These are phyloP conservation scores for Pogoniulus pusillus DNA, from an alignment of 2,797 vertebrate genomes.

Conservation along the genomic window DNA sequence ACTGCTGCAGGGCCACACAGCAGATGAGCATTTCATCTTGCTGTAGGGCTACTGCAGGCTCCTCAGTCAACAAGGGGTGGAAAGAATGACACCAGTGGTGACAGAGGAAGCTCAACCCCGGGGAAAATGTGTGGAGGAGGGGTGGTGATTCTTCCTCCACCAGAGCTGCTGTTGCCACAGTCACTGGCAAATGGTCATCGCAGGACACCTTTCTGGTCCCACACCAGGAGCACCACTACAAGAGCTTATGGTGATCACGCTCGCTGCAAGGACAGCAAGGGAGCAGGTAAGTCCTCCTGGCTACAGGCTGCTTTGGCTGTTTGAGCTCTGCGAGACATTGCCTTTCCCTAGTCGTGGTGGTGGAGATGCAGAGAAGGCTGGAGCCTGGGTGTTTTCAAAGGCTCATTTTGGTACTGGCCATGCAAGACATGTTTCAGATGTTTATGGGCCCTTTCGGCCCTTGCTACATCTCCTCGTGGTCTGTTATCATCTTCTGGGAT, in stretches of 20 bases:
- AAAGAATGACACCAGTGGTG: background rate
- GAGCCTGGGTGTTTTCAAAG: background rate
- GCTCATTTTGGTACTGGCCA: background rate
- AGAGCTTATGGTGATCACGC: fast-evolving
- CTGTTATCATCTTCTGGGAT: background rate
- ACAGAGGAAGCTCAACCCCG: background rate
- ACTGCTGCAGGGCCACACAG: fast-evolving
- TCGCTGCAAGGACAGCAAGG: background rate
- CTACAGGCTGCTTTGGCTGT: background rate
- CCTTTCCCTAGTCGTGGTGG: background rate
- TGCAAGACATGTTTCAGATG: background rate
- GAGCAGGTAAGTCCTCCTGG: constrained; percentile 21
- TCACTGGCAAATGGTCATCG: background rate
- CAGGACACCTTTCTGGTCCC: background rate
- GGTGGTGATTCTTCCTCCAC: background rate
- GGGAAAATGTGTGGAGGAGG: background rate
- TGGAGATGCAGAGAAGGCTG: background rate
- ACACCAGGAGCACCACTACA: background rate
- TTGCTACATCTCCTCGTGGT: background rate
- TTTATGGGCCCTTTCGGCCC: background rate
- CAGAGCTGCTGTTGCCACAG: background rate
- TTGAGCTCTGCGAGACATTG: background rate
- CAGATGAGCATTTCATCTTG: fast-evolving
- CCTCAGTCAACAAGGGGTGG: background rate
- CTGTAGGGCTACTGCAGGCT: background rate